These are phyloP conservation scores for Stegana nigrithorax DNA, from an alignment of 2,888 invertebrate genomes.

Conservation along the genomic window DNA sequence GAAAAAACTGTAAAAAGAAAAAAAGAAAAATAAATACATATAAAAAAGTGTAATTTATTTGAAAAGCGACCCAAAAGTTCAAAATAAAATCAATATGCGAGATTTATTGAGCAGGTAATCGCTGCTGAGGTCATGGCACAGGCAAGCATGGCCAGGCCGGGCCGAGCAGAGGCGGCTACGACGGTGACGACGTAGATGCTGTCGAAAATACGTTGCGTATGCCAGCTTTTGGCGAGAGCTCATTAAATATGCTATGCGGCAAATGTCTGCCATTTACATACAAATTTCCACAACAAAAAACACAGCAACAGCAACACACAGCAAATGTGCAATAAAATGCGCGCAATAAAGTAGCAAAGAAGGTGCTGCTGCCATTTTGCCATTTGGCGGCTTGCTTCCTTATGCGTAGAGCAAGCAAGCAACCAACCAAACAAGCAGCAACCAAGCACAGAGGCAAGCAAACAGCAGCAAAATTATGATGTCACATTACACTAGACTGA, in stretches of 20 bases:
- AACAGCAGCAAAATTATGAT: conserved; percentile 36
- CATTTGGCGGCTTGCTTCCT: too few species aligned
- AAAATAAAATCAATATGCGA: conserved; percentile 51
- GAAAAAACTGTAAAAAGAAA: neutral
- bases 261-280: conserved; percentile 57
- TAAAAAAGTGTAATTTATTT: conserved; percentile 12
- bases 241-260: conserved; percentile 58
- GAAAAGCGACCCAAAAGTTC: conserved; percentile 24
- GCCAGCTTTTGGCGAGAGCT: conserved; percentile 30
- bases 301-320: conserved; percentile 6
- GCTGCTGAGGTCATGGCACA: conserved; percentile 41
- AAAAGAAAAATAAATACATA: too few species aligned
- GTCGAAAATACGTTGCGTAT: conserved; percentile 3
- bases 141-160: neutral
- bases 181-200: neutral
- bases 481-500: conserved; percentile 58
- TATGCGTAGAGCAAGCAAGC: too few species aligned
- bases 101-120: conserved; percentile 55
- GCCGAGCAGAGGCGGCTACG: neutral
- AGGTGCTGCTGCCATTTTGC: too few species aligned
- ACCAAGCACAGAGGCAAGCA: conserved; percentile 40
- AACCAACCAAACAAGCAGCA: too few species aligned
- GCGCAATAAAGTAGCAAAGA: conserved; percentile 7
- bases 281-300: conserved; percentile 25
- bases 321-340: conserved; percentile 17